These are phyloP conservation scores for Myotis myotis DNA, from an alignment of 2,797 vertebrate genomes.

Conservation along the genomic window DNA sequence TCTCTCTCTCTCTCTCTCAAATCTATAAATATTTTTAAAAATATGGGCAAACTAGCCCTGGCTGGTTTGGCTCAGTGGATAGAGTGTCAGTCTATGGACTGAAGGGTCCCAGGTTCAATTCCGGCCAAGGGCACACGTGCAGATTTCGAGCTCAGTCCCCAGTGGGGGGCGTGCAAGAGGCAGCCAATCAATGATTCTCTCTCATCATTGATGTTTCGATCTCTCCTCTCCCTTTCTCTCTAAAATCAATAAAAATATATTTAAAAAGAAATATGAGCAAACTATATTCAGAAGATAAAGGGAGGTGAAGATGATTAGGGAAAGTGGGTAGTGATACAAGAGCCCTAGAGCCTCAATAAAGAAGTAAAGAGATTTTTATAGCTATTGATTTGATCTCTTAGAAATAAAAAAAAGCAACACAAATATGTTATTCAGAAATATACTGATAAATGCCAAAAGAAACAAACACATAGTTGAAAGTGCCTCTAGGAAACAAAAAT, in stretches of 20 bases:
- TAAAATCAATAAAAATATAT: background rate
- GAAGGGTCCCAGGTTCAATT: too few species aligned
- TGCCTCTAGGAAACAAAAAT: conserved; percentile 1
- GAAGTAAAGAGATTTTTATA: conserved; percentile 3
- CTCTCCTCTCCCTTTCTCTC: too few species aligned
- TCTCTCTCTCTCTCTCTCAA: too few species aligned
- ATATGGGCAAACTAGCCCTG: too few species aligned
- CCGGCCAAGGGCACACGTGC: too few species aligned
- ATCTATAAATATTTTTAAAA: too few species aligned
- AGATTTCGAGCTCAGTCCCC: too few species aligned
- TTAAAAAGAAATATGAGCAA: background rate
- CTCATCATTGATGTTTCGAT: too few species aligned
- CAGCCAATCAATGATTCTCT: too few species aligned
- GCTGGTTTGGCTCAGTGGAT: too few species aligned
- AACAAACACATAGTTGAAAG: conserved; percentile 8
- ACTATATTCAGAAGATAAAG: background rate
- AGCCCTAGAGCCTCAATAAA: background rate
- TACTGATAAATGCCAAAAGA: conserved; percentile 6
- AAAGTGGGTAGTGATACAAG: background rate
- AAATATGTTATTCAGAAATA: conserved; percentile 29
- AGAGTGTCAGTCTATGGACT: too few species aligned
- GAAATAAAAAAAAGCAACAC: conserved; percentile 2
- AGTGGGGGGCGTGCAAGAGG: too few species aligned
- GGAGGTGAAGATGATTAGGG: background rate
- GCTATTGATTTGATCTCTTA: background rate